phyloP scores from a whole-genome alignment of 2,888 invertebrate species.

The Cataglyphis albicans region DNA sequence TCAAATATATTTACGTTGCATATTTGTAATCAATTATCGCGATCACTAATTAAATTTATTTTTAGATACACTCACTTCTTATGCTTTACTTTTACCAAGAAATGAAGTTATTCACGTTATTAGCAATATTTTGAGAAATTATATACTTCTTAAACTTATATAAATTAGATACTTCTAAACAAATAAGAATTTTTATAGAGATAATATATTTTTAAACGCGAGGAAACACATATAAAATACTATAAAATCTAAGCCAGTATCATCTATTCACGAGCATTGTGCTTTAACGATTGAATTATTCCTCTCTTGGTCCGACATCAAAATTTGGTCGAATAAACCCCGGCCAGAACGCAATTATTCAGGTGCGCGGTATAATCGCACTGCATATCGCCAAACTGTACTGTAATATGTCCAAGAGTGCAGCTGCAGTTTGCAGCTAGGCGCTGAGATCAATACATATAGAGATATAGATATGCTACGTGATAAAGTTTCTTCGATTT shows the following conservation, averaged over 20 bases:
- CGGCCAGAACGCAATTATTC: conserved; percentile 75
- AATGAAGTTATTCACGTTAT: not conserved
- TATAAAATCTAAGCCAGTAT: conserved; percentile 8
- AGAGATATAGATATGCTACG: conserved; percentile 20
- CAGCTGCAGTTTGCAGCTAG: conserved; percentile 54
- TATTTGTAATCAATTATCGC: not conserved
- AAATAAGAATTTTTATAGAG: no score
- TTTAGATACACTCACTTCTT: not conserved
- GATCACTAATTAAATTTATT: conserved; percentile 20
- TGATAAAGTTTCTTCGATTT: conserved; percentile 48
- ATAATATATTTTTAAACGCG: not conserved
- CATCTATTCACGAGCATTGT: conserved; percentile 27
- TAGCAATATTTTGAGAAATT: not conserved
- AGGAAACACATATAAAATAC: not conserved
- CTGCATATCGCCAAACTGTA: conserved; percentile 53
- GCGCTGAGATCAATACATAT: conserved; percentile 36
- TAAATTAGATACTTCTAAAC: no score
- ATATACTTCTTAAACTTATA: not conserved
- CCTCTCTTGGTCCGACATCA: conserved; percentile 63
- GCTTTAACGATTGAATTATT: conserved; percentile 77
- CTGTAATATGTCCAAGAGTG: conserved; percentile 56
- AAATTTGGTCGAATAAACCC: conserved; percentile 69
- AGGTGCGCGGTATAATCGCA: conserved; percentile 60
- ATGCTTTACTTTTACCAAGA: not conserved
- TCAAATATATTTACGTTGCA: not conserved